These are phyloP conservation scores for Brenthis hecate DNA, from an alignment of 2,888 invertebrate genomes.

Conservation along the genomic window DNA sequence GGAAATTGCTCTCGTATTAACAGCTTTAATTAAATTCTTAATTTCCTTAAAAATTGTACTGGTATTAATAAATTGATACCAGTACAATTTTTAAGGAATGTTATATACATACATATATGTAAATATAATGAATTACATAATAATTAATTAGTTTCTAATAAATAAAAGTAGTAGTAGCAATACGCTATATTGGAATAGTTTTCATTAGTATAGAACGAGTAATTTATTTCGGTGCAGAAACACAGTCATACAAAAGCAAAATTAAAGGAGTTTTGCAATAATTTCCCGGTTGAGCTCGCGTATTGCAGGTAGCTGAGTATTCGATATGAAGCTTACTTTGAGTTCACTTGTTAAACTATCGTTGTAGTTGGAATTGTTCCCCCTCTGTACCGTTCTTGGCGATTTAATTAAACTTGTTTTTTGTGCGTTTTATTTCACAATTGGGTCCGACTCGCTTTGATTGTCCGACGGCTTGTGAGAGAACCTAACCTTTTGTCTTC, in stretches of 20 bases:
- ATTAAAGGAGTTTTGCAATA: slow-evolving; percentile 47
- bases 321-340: slow-evolving; percentile 68
- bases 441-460: slow-evolving; percentile 71
- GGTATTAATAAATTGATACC: no score
- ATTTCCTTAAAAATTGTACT: no score
- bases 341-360: slow-evolving; percentile 78
- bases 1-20: no score
- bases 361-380: slow-evolving; percentile 72
- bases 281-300: slow-evolving; percentile 56
- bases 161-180: neutral
- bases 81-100: no score
- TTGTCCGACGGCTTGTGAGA: slow-evolving; percentile 62
- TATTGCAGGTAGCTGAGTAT: slow-evolving; percentile 56
- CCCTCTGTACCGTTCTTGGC: slow-evolving; percentile 61
- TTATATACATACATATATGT: no score
- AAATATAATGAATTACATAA: no score
- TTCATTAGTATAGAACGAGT: neutral
- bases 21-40: no score
- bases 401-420: slow-evolving; percentile 82
- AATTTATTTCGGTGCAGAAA: slow-evolving; percentile 15
- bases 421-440: slow-evolving; percentile 79
- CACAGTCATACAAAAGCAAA: slow-evolving; percentile 38
- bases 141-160: no score
- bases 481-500: slow-evolving; percentile 57
- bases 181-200: neutral